Evolutionary conservation across 2,797 vertebrate species (phyloP), one percentile per base, ranked within the genome.

Genomic region (Phoxinus dragarum): DNA sequence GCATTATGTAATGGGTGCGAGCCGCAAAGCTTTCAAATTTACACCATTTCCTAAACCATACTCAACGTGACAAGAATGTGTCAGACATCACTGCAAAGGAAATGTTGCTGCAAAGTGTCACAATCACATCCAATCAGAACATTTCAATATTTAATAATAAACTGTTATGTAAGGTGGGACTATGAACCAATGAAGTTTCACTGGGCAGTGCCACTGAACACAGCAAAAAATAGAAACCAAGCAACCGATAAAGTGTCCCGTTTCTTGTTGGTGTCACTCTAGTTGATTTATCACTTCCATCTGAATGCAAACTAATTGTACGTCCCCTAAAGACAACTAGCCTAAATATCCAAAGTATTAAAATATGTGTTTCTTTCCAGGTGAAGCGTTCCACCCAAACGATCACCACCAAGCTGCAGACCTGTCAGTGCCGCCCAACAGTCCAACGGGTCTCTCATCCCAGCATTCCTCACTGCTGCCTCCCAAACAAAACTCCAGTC

Each of bases 341-440:
- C 27, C 27, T 27, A 17, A 16, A 61, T 36, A 4, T 59, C 8
- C 21, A 14, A 52, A 56, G 7, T 23, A 34, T 40, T 88, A 0
- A 31, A 80, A 23, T 81, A 0, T 82, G 73, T 79, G 76, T 73
- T 73, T 36, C 87, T 82, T 85, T 91, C 77, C 94, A 99, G 98
- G 98, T 93, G 98, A 99, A 95, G 97, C 96, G 93, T 98, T 98
- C 94, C 97, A 98, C 92, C 95, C 97, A 91, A 96, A 90, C 89
- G 98, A 99, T 91, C 97, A 97, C 90, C 97, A 98, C 94, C 97
- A 97, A 94, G 97, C 98, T 90, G 95, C 97, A 90, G 98, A 98
- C 94, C 96, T 99, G 92, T 98, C 98, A 61, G 98, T 97, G 93
- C 98, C 98, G 72, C 98, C 98, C 90, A 99, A 99, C 92, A 99